Evolutionary conservation across 2,113 vertebrate species (phyloP).

Genomic region (Acrocephalus kingi): DNA sequence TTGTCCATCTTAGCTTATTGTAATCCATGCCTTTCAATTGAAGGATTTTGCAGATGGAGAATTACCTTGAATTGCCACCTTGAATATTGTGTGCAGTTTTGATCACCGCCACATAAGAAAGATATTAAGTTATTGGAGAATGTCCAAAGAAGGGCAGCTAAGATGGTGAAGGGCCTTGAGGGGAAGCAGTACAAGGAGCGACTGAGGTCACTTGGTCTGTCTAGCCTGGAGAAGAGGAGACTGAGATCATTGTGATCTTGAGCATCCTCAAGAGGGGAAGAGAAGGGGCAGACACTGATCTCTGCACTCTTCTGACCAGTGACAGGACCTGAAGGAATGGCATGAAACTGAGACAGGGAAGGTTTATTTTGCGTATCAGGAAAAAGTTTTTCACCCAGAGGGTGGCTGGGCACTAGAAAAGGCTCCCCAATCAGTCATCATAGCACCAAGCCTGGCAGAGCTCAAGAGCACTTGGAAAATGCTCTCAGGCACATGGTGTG

Average conservation of each 20-base stretch:
- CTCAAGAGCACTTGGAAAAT: not conserved
- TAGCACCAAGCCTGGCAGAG: not conserved
- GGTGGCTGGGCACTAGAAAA: not conserved
- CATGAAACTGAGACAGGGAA: not conserved
- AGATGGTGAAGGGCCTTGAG: not conserved
- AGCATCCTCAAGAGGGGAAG: not conserved
- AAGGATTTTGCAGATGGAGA: not conserved
- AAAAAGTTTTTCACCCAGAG: not conserved
- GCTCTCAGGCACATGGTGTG: not conserved
- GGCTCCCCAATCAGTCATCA: not conserved
- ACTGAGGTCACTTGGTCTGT: not conserved
- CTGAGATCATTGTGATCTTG: not conserved
- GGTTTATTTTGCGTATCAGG: not conserved
- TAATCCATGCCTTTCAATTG: not conserved
- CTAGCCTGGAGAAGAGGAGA: not conserved
- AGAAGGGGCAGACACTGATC: not conserved
- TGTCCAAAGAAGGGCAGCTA: not conserved
- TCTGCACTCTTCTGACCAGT: not conserved
- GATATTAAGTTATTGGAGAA: not conserved
- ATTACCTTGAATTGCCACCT: not conserved
- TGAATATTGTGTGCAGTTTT: not conserved
- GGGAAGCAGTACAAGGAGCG: rapidly evolving
- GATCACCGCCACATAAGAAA: not conserved
- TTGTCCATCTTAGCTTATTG: not conserved
- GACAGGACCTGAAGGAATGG: rapidly evolving